Conservation (phyloP, 2,888 invertebrate genomes). For the Melanostoma scalare region DNA sequence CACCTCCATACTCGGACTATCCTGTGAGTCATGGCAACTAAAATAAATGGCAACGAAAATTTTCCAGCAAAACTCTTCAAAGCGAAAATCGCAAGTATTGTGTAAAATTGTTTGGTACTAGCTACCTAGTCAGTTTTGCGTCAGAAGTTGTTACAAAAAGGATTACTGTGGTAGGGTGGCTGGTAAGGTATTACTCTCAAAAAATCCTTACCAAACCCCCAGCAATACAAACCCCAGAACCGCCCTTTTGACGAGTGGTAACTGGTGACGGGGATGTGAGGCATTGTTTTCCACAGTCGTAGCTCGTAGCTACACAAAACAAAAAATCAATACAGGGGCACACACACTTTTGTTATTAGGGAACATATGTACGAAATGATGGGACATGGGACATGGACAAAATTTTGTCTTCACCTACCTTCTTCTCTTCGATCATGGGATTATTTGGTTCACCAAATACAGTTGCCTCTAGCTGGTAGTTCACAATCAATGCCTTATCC, state of each 20-base stretch:
- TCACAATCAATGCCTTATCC: slow-evolving; percentile 92
- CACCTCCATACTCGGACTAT: slow-evolving; percentile 30
- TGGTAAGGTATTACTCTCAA: background rate
- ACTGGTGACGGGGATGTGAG: background rate
- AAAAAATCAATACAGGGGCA: slow-evolving; percentile 63
- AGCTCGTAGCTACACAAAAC: slow-evolving; percentile 1
- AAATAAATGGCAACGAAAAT: slow-evolving; percentile 65
- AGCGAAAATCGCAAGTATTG: slow-evolving; percentile 5
- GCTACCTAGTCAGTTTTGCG: slow-evolving; percentile 1
- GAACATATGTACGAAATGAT: slow-evolving; percentile 18
- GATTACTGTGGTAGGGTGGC: slow-evolving; percentile 27
- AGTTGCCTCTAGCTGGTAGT: slow-evolving; percentile 93
- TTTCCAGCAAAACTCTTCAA: slow-evolving; percentile 34
- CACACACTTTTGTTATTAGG: slow-evolving; percentile 12
- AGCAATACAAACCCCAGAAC: slow-evolving; percentile 15
- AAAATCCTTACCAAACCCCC: slow-evolving; percentile 13
- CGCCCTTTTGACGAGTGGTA: slow-evolving; percentile 26
- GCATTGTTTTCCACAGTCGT: slow-evolving; percentile 30
- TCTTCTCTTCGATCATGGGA: slow-evolving; percentile 91
- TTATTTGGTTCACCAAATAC: slow-evolving; percentile 91
- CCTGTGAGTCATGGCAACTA: slow-evolving; percentile 69
- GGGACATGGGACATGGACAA: background rate
- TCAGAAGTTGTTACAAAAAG: slow-evolving; percentile 4
- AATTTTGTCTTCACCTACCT: slow-evolving; percentile 82
- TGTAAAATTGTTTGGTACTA: slow-evolving; percentile 7